Percentiles rank a stretch among this genome's conserved stretches.
These are phyloP conservation scores for Delichon dasypus DNA, from an alignment of 2,797 vertebrate species.

Conservation along the genomic window DNA sequence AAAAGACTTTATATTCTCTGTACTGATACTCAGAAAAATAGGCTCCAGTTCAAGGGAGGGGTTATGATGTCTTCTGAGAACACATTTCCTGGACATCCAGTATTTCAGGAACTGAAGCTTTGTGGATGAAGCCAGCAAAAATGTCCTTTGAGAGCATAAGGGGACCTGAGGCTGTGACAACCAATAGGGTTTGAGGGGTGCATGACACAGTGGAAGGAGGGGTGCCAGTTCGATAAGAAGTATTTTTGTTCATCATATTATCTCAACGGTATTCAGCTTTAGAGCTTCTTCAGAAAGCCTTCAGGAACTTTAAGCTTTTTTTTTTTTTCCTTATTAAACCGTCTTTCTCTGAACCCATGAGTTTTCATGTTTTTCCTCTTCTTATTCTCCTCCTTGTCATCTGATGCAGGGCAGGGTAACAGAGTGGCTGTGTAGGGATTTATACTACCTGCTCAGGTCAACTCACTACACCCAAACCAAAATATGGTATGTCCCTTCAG, in stretches of 20 bases:
- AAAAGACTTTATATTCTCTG: neutral
- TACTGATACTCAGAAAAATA: neutral
- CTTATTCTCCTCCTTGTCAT: neutral
- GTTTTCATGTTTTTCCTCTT: neutral
- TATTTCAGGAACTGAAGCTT: neutral
- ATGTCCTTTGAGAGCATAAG: neutral
- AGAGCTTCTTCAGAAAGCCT: neutral
- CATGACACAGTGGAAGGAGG: neutral
- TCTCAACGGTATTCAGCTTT: neutral
- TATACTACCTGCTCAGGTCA: neutral
- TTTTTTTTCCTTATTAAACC: neutral
- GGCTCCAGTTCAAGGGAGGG: neutral
- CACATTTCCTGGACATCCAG: neutral
- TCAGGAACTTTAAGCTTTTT: neutral
- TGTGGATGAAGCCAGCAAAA: neutral
- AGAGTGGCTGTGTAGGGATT: accelerated
- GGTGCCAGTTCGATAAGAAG: neutral
- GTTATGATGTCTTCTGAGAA: neutral
- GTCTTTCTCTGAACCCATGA: neutral
- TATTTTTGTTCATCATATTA: neutral
- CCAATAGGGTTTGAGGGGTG: neutral
- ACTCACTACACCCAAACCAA: neutral
- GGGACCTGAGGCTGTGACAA: neutral
- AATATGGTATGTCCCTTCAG: neutral
- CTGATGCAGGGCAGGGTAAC: neutral